Base-by-base conservation (phyloP, 2,113 vertebrate species). In the Sinocyclocheilus anshuiensis region DNA sequence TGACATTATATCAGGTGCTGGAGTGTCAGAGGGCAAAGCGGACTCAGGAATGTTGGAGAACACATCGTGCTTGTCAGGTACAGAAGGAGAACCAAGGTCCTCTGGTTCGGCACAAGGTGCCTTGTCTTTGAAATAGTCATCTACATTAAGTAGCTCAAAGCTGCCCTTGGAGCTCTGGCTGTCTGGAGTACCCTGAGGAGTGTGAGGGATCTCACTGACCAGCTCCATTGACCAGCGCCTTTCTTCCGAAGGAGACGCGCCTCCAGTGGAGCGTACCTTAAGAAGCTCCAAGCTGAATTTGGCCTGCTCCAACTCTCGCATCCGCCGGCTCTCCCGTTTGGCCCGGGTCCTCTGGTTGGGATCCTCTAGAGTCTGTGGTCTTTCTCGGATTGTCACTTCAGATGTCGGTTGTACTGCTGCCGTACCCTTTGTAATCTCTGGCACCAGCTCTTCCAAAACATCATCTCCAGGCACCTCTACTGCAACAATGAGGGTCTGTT, bases 231-330 rank as follows among this genome's bases (percentile, higher is more conserved):
- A 96, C 97, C 96, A 98, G 59, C 95, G 94, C 0, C 90, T 94
- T 76, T 99, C 98, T 57, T 99, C 98, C 0, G 97, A 95, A 2
- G 97, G 97, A 0, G 97, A 98, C 0, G 93, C 86, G 0, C 95
- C 94, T 0, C 96, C 93, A 0, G 94, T 97, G 36, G 97, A 96
- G 8, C 98, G 96, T 1, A 99, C 98, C 91, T 99, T 99, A 0
- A 98, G 96, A 86, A 99, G 92, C 90, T 98, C 97, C 92, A 99
- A 93, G 91, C 98, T 99, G 91, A 99, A 99, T 87, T 97, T 96
- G 0, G 98, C 98, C 91, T 99, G 98, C 26, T 99, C 98, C 87
- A 99, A 88, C 83, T 99, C 98, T 81, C 98, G 95, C 97, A 98
- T 97, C 87, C 98, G 93, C 71, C 98, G 95, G 84, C 96, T 99